A percentile compares a stretch with the other conserved stretches of the same genome.
phyloP scores from a whole-genome alignment of 1,140 invertebrate genomes.

The Diorhabda elongata region DNA sequence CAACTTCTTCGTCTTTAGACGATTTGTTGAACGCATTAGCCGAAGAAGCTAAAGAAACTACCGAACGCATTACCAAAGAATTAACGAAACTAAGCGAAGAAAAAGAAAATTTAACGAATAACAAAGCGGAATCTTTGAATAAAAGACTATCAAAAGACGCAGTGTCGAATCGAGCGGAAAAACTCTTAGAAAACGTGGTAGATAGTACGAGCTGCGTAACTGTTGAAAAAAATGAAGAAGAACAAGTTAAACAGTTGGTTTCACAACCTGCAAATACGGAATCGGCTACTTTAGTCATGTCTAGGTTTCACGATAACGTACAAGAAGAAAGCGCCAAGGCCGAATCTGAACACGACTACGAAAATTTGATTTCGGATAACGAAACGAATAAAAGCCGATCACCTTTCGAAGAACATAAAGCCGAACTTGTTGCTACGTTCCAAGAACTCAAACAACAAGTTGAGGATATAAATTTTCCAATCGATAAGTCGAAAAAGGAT shows the following conservation, averaged over 20 bases:
- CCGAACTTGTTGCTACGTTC: conserved; percentile 37
- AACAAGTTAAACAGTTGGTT: conserved; percentile 38
- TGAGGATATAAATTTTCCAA: conserved; percentile 25
- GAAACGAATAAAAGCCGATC: conserved; percentile 32
- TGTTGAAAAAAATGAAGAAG: conserved; percentile 26
- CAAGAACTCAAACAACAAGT: conserved; percentile 37
- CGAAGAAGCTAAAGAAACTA: conserved; percentile 50
- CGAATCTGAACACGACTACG: conserved; percentile 44
- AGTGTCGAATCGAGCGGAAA: conserved; percentile 48
- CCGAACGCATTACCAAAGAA: conserved; percentile 53
- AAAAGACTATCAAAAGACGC: conserved; percentile 40
- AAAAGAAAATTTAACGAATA: conserved; percentile 13
- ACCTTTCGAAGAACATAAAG: conserved; percentile 39
- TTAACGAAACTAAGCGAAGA: conserved; percentile 49
- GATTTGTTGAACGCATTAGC: conserved; percentile 40
- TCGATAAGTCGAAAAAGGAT: conserved; percentile 14
- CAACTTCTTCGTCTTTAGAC: conserved; percentile 38
- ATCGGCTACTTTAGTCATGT: conserved; percentile 27
- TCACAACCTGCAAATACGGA: conserved; percentile 24
- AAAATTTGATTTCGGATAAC: conserved; percentile 39
- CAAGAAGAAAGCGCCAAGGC: conserved; percentile 14
- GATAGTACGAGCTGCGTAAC: conserved; percentile 36
- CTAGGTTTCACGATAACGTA: conserved; percentile 34
- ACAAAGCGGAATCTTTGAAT: conserved; percentile 21
- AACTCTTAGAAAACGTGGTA: conserved; percentile 47